These are phyloP conservation scores for Drosophila malerkotliana DNA, from an alignment of 1,140 invertebrate species.

Conservation along the genomic window DNA sequence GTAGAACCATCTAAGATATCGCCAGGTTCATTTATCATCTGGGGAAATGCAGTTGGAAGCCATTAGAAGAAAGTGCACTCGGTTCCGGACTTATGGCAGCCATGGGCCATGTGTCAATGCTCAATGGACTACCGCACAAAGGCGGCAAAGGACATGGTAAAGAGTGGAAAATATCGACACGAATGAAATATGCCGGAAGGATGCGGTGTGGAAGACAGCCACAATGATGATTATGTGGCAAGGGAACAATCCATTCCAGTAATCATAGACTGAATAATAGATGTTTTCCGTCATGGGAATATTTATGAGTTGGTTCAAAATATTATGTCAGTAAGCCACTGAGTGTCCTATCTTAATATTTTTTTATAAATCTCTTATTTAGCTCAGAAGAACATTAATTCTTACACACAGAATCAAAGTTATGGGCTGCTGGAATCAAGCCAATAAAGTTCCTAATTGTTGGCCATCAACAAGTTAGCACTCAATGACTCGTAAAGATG, in stretches of 20 bases:
- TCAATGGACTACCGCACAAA: constrained; percentile 42
- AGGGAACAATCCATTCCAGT: constrained; percentile 41
- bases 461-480: constrained; percentile 8
- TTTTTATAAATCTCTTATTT: neutral
- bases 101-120: constrained; percentile 46
- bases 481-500: neutral
- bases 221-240: constrained; percentile 43
- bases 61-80: constrained; percentile 50
- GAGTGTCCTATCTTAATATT: too few species aligned
- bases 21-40: constrained; percentile 53
- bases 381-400: neutral
- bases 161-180: constrained; percentile 14
- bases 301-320: neutral
- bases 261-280: constrained; percentile 44
- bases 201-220: constrained; percentile 3
- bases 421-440: neutral
- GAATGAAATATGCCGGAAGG: constrained; percentile 38
- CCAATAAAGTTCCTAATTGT: constrained; percentile 13
- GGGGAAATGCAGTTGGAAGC: constrained; percentile 35
- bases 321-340: neutral
- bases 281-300: constrained; percentile 20
- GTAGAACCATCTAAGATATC: constrained; percentile 23
- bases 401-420: neutral
- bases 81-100: constrained; percentile 45
- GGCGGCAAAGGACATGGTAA: neutral